These are phyloP conservation scores for Drymonia ruficornis DNA, from an alignment of 2,888 invertebrate genomes.

Conservation along the genomic window DNA sequence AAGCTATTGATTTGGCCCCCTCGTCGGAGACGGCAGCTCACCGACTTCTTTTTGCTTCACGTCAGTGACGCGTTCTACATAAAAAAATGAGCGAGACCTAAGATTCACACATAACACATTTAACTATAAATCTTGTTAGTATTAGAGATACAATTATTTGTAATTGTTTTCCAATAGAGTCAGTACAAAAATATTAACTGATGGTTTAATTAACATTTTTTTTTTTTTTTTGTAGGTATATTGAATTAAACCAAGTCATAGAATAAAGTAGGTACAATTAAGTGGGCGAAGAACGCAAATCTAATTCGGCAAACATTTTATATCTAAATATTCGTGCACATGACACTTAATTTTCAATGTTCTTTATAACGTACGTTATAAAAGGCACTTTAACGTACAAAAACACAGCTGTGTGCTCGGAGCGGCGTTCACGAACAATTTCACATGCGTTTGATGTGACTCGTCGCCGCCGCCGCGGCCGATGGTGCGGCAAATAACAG, in stretches of 20 bases:
- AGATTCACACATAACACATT: conserved; percentile 14
- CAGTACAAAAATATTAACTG: too few relatives aligned
- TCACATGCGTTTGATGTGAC: conserved; percentile 43
- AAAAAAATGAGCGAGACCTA: conserved; percentile 16
- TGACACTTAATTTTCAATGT: too few relatives aligned
- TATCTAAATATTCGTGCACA: not conserved
- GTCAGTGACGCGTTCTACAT: conserved; percentile 24
- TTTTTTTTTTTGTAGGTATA: not conserved
- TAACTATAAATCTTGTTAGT: not conserved
- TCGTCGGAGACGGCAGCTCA: not conserved
- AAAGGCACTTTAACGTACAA: conserved; percentile 10
- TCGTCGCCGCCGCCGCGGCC: conserved; percentile 25
- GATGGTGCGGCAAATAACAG: conserved; percentile 42
- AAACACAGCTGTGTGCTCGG: conserved; percentile 7
- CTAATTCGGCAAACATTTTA: too few relatives aligned
- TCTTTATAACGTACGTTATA: not conserved
- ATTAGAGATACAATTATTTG: not conserved
- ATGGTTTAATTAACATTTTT: not conserved
- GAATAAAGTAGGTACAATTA: too few relatives aligned
- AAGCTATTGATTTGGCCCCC: not conserved
- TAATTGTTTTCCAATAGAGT: too few relatives aligned
- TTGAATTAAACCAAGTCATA: too few relatives aligned
- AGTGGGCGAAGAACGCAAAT: too few relatives aligned
- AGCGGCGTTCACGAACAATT: conserved; percentile 42
- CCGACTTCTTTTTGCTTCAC: conserved; percentile 25